Evolutionary conservation across 2,888 invertebrate genomes (phyloP).

Genomic region (Kuschelorhynchus macadamiae): DNA sequence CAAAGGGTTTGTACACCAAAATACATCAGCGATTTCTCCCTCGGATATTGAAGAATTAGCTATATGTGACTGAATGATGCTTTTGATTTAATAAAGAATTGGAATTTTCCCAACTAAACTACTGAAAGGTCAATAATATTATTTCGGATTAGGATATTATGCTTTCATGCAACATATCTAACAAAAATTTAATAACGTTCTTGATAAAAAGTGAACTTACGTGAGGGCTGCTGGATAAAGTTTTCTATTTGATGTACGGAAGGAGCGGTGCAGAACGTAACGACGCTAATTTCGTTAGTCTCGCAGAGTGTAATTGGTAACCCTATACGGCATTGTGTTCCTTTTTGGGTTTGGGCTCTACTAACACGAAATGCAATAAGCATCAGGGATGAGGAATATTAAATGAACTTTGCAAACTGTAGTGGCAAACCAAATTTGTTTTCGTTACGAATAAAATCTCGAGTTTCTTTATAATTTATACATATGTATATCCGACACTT

Average conservation of each 20-base stretch:
- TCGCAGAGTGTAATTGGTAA: constrained; percentile 46
- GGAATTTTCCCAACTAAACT: no score
- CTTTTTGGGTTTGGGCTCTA: constrained; percentile 27
- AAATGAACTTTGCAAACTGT: constrained; percentile 28
- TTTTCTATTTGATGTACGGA: constrained; percentile 43
- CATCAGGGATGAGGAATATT: constrained; percentile 38
- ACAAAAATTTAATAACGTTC: constrained; percentile 23
- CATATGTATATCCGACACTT: no score
- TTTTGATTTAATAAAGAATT: no score
- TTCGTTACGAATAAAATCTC: constrained; percentile 1
- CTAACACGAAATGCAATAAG: constrained; percentile 54
- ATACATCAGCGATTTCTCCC: no score
- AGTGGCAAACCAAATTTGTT: constrained; percentile 24
- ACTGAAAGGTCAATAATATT: no score
- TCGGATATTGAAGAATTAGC: no score
- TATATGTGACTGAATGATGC: no score
- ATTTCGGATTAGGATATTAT: no score
- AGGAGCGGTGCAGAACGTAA: constrained; percentile 44
- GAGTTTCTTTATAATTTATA: neutral
- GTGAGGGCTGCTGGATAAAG: constrained; percentile 33
- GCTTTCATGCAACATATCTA: constrained; percentile 12
- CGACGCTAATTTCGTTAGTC: constrained; percentile 51
- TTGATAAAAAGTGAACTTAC: constrained; percentile 25
- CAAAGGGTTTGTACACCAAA: no score
- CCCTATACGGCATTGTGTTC: constrained; percentile 52